Evolutionary conservation across 2,888 invertebrate species (phyloP).

Genomic region (Tenthredo scrophulariae): DNA sequence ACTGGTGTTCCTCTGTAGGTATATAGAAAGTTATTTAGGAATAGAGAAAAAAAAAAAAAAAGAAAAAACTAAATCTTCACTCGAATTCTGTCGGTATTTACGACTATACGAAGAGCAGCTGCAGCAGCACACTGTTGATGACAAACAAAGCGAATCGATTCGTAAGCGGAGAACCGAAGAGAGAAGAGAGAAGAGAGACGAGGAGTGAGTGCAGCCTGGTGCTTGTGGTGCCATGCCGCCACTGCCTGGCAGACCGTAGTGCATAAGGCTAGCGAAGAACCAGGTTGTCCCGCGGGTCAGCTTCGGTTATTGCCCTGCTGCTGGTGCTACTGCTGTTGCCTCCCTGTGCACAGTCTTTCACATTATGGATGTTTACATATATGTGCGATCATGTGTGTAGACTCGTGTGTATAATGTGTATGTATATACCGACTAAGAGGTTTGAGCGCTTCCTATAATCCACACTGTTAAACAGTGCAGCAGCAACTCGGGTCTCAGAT

Average conservation of each 20-base stretch:
- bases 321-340: constrained; percentile 25
- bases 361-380: not conserved
- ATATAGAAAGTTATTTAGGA: not conserved
- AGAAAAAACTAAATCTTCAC: not conserved
- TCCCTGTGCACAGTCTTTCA: constrained; percentile 27
- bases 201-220: not conserved
- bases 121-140: not conserved
- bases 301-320: constrained; percentile 72
- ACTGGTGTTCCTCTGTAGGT: no score
- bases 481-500: not conserved
- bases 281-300: constrained; percentile 69
- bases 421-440: not conserved
- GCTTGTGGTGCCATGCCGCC: not conserved
- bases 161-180: not conserved
- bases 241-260: constrained; percentile 30
- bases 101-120: not conserved
- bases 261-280: constrained; percentile 45
- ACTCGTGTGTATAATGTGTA: not conserved
- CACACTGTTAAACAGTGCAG: not conserved
- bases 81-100: not conserved
- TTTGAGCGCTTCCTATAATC: not conserved
- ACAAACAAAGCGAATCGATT: constrained; percentile 33
- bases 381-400: not conserved
- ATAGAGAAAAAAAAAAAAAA: not conserved
- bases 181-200: not conserved